Evolutionary conservation across 2,113 vertebrate species (phyloP).

Genomic region (Atherinomorus stipes): DNA sequence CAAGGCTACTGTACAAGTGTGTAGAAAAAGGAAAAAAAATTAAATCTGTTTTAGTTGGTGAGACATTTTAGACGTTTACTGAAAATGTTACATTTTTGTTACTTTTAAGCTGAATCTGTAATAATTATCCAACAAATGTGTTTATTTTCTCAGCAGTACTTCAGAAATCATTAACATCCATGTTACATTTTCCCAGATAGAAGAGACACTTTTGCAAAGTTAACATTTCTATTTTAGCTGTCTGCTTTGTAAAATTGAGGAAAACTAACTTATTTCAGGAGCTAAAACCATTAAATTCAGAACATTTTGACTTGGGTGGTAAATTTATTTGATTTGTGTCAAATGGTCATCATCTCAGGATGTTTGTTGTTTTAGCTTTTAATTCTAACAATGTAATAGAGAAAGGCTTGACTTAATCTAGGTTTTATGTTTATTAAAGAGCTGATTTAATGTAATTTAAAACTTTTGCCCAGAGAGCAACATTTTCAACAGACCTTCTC

Average conservation of each 20-base stretch:
- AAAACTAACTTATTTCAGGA: background rate
- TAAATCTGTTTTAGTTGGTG: too few species aligned
- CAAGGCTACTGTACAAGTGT: too few species aligned
- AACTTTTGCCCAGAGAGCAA: conserved; percentile 44
- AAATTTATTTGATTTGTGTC: background rate
- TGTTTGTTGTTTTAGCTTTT: background rate
- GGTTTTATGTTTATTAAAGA: conserved; percentile 41
- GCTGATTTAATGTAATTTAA: conserved; percentile 61
- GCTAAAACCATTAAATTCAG: background rate
- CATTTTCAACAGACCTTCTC: conserved; percentile 62
- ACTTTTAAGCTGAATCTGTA: too few species aligned
- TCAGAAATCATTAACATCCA: too few species aligned
- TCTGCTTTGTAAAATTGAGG: too few species aligned
- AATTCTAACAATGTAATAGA: conserved; percentile 27
- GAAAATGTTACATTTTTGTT: too few species aligned
- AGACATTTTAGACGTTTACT: too few species aligned
- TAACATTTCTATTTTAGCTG: background rate
- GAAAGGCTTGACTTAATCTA: conserved; percentile 47
- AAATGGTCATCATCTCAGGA: background rate
- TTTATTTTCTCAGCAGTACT: too few species aligned
- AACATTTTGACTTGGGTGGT: background rate
- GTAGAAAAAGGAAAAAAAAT: too few species aligned
- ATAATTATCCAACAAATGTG: too few species aligned
- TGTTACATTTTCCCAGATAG: background rate
- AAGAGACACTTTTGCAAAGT: background rate